Conservation (phyloP, 2,113 vertebrate genomes). For the Amphiprion ocellaris region DNA sequence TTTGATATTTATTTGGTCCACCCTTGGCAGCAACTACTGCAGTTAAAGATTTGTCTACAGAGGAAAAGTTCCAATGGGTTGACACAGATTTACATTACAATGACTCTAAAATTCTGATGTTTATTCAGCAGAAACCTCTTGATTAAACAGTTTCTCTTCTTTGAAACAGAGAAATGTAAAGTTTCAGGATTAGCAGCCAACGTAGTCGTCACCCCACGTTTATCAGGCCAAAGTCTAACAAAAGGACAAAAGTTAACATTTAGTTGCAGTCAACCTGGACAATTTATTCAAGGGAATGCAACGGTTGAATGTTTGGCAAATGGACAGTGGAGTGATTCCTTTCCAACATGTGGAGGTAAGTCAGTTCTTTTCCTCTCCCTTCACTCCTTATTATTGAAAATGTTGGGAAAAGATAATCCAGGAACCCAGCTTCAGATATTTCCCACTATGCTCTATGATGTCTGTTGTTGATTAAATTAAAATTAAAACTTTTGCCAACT, state of each 20-base stretch:
- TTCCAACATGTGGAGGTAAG: constrained; percentile 86
- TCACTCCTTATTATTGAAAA: neutral
- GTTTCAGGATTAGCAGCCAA: fast-evolving
- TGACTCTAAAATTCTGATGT: neutral
- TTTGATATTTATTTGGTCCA: too few relatives aligned
- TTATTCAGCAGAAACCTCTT: neutral
- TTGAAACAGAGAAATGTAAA: constrained; percentile 23
- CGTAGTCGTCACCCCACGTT: fast-evolving
- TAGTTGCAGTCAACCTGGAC: neutral
- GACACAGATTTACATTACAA: neutral
- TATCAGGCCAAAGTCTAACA: fast-evolving
- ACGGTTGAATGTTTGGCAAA: constrained; percentile 80
- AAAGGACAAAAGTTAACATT: constrained; percentile 11
- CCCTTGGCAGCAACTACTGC: too few relatives aligned
- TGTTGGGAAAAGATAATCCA: neutral
- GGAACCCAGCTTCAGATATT: too few relatives aligned
- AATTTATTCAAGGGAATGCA: constrained; percentile 62
- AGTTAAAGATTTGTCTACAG: too few relatives aligned
- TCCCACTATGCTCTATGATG: too few relatives aligned
- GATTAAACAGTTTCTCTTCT: neutral
- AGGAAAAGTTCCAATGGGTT: neutral
- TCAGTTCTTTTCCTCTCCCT: neutral
- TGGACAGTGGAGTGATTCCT: constrained; percentile 80
- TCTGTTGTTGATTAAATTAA: too few relatives aligned
- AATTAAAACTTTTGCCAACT: too few relatives aligned